These are phyloP conservation scores for Pandemis cinnamomeana DNA, from an alignment of 2,888 invertebrate genomes.

Conservation along the genomic window DNA sequence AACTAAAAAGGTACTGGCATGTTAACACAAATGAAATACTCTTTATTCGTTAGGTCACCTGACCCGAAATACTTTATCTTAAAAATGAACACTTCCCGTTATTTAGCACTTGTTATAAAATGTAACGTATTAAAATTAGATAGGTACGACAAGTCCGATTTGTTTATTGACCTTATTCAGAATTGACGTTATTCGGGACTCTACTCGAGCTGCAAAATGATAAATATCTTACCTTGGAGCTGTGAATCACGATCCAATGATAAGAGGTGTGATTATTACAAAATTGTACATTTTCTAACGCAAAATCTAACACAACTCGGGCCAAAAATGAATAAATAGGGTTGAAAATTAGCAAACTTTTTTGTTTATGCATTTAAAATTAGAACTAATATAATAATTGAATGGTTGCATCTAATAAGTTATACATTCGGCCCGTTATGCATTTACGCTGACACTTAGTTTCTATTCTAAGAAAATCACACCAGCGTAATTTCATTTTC, in stretches of 20 bases:
- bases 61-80: too few species aligned
- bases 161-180: slow-evolving; percentile 30
- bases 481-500: neutral
- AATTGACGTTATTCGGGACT: slow-evolving; percentile 36
- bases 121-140: too few species aligned
- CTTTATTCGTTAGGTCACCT: too few species aligned
- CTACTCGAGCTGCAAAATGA: slow-evolving; percentile 29
- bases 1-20: too few species aligned
- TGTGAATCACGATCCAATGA: slow-evolving; percentile 41
- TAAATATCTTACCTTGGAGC: slow-evolving; percentile 35
- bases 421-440: neutral
- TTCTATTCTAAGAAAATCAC: neutral
- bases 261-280: slow-evolving; percentile 25
- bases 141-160: too few species aligned
- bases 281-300: neutral
- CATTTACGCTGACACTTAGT: neutral
- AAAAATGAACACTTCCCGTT: too few species aligned
- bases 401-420: neutral
- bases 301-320: neutral
- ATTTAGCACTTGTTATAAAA: too few species aligned
- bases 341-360: neutral
- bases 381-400: neutral
- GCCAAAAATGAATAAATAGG: neutral
- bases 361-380: neutral
- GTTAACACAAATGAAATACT: too few species aligned